Base-by-base conservation (phyloP, 2,888 invertebrate species). In the Odontocerum albicorne region DNA sequence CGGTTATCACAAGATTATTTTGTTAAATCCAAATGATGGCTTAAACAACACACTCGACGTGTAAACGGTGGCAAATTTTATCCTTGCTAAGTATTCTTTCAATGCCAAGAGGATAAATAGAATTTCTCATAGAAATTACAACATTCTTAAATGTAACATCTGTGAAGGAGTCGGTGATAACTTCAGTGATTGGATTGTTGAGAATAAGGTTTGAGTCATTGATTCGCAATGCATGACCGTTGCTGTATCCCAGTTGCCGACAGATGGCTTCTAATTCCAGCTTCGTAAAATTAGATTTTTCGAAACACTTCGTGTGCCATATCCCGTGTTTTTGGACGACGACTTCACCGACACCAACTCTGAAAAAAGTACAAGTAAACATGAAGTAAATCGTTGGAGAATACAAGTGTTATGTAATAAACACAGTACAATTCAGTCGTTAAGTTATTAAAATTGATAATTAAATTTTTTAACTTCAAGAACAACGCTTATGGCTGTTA, bases 281-380 rank as follows among this genome's bases (percentile, higher is more conserved):
- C 39, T 75, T 80, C 1, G 83, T 81, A 51, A 79, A 75, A 6
- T 71, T 72, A 36, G 70, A 66, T 42, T 75, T 75, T 10, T 80
- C 68, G 62, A 83, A 87, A 65, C 90, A 90, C 65, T 86, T 86
- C 1, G 86, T 77, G 62, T 86, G 83, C 87, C 89, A 88, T 6
- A 86, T 72, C 10, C 90, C 90, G 59, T 82, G 84, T 0, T 82
- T 78, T 39, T 82, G 80, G 3, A 80, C 73, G 44, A 86, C 74
- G 0, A 90, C 81, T 72, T 87, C 86, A 0, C 88, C 88, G 10
- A 74, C 79, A n/a, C 82, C 80, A 8, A 71, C 66, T 44, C 82
- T 82, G 70, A 27, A 68, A 65, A 59, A 33, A 15, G 13, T 16
- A 27, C 4, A 7, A 27, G 10, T 7, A 27, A 27, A 27, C 27